Base-by-base conservation (phyloP, 1,140 invertebrate species). In the Vollenhovia emeryi region DNA sequence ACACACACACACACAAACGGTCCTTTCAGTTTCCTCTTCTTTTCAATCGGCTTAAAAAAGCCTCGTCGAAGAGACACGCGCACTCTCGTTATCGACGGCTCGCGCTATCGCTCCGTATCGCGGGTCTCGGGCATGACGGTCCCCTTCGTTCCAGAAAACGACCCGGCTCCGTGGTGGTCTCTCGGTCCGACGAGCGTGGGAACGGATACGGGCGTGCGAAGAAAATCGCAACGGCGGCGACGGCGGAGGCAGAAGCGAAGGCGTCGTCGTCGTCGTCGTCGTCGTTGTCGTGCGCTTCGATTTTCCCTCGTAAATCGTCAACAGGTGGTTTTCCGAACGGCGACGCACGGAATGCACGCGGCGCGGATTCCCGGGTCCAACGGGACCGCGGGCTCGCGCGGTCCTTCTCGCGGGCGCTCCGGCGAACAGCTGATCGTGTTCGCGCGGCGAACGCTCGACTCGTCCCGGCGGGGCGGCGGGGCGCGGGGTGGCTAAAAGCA, bases 231-330 rank as follows among this genome's bases (percentile, higher is more conserved):
- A 36, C 69, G 48, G n/a, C 18, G n/a, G 24, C 21, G 48, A 6
- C 50, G 50, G 50, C 40, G 62, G 24, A 3, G 33, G n/a, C 66
- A 36, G 69, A n/a, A 2, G 33, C 69, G 48, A 11, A 18, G n/a
- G 24, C 9, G 48, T 6, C 18, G 50, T 18, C 40, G 69, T 15
- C 48, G 24, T 6, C 62, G 40, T 3, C 21, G 48, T 6, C 50
- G 50, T 18, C 40, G 62, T n/a, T n/a, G n/a, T 68, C 40, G 71
- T 86, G 88, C 64, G 66, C 87, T 87, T 91, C 87, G 87, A 92
- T 93, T 92, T 92, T 91, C 89, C 89, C 90, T 91, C 91, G 92
- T 92, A 90, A 92, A 90, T 89, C 89, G 89, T 92, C 93, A 94
- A 94, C 93, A 94, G 93, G 93, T 93, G 93, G 93, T 94, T 92